Conservation (phyloP, 2,888 invertebrate species). For the Mylabris sibirica region DNA sequence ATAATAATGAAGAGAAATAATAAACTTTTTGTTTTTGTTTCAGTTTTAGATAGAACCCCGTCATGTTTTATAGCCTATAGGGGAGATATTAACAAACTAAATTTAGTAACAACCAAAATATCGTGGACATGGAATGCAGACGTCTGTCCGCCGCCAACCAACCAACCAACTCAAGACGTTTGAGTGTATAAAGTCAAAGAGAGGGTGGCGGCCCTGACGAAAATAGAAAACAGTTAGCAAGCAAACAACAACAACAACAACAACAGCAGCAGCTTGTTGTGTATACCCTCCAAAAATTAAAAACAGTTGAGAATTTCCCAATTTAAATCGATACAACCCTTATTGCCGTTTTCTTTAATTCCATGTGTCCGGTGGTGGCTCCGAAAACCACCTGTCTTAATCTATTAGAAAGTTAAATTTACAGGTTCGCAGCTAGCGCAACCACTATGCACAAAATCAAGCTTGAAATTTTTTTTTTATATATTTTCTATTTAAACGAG, state of each 20-base stretch:
- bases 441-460: conserved; percentile 35
- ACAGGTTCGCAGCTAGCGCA: conserved; percentile 45
- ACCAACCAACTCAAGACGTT: conserved; percentile 15
- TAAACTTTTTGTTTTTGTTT: conserved; percentile 12
- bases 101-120: conserved; percentile 40
- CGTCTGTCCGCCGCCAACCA: conserved; percentile 13
- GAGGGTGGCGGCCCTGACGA: conserved; percentile 14
- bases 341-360: conserved; percentile 6
- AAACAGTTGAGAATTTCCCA: background rate
- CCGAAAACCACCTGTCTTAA: conserved; percentile 55
- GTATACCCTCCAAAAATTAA: background rate
- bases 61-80: conserved; percentile 20
- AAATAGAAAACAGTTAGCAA: conserved; percentile 9
- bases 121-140: conserved; percentile 27
- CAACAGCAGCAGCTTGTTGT: conserved; percentile 2
- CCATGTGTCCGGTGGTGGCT: conserved; percentile 28
- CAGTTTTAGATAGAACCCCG: conserved; percentile 16
- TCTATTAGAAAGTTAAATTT: conserved; percentile 54
- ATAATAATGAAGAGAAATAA: background rate
- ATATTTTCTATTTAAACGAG: conserved; percentile 28
- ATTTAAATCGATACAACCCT: conserved; percentile 6
- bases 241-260: background rate
- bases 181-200: conserved; percentile 17
- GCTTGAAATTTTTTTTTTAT: conserved; percentile 45
- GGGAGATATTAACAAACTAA: conserved; percentile 25